phyloP scores from a whole-genome alignment of 1,140 invertebrate genomes.

The Melitaea cinxia region DNA sequence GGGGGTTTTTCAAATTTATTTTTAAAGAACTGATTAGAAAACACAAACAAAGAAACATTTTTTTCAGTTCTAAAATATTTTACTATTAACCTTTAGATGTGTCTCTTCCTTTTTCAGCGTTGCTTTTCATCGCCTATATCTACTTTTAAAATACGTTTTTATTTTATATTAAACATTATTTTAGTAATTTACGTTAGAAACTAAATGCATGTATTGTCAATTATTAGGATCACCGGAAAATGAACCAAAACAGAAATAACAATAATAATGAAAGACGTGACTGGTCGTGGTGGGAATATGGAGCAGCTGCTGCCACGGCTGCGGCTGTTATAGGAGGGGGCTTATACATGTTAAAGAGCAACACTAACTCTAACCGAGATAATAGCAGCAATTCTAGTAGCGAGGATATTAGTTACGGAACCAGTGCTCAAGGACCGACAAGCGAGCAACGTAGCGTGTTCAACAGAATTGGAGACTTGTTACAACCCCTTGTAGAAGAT shows the following conservation, averaged over 20 bases:
- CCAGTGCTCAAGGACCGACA: neutral
- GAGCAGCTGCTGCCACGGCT: neutral
- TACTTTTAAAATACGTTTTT: too few species aligned
- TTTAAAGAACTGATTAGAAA: too few species aligned
- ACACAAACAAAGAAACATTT: too few species aligned
- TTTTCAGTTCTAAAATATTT: too few species aligned
- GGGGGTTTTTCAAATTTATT: too few species aligned
- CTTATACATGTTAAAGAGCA: neutral
- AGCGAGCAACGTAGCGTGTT: neutral
- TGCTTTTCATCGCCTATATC: too few species aligned
- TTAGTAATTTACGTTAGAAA: neutral
- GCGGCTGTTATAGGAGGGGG: neutral
- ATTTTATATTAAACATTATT: neutral
- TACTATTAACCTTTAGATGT: too few species aligned
- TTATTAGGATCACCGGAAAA: neutral
- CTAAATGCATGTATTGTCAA: neutral
- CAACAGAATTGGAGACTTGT: neutral
- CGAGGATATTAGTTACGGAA: too few species aligned
- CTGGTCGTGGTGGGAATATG: slow-evolving; percentile 10
- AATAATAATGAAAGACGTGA: neutral
- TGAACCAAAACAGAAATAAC: slow-evolving; percentile 9
- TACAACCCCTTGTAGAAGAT: neutral
- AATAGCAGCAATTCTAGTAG: too few species aligned
- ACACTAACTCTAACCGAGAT: neutral
- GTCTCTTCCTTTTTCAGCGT: too few species aligned